These are phyloP conservation scores for Lates japonicus DNA, from an alignment of 2,797 vertebrate species.

Conservation along the genomic window DNA sequence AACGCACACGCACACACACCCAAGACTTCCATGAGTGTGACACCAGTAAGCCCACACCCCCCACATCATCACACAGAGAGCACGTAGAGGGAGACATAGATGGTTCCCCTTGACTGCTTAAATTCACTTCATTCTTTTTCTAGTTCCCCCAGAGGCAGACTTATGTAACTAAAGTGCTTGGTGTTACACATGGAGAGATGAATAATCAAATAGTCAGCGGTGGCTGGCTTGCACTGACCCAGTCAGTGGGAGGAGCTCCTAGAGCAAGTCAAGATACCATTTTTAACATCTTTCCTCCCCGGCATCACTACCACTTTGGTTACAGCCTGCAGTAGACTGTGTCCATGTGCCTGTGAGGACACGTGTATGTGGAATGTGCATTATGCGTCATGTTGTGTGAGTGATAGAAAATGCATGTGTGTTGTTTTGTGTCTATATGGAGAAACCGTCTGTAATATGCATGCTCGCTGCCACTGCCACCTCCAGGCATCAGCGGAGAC, in stretches of 20 bases:
- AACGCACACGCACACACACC: neutral
- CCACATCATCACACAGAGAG: slow-evolving; percentile 53
- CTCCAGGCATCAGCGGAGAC: slow-evolving; percentile 59
- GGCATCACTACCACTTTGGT: slow-evolving; percentile 5
- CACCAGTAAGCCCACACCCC: slow-evolving; percentile 35
- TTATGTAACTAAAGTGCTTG: slow-evolving; percentile 80
- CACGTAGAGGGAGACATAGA: slow-evolving; percentile 48
- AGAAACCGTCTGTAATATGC: neutral
- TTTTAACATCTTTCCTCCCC: slow-evolving; percentile 31
- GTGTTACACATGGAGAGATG: slow-evolving; percentile 74
- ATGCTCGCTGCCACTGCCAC: slow-evolving; percentile 51
- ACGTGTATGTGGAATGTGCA: slow-evolving; percentile 42
- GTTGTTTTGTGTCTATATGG: neutral
- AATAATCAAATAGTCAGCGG: slow-evolving; percentile 76
- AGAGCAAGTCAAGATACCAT: slow-evolving; percentile 19
- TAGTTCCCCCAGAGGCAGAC: slow-evolving; percentile 66
- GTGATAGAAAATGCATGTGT: neutral
- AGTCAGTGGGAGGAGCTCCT: slow-evolving; percentile 65
- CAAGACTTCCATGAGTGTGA: slow-evolving; percentile 17
- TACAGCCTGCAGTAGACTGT: slow-evolving; percentile 13
- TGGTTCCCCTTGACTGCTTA: slow-evolving; percentile 62
- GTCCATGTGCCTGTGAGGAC: slow-evolving; percentile 15
- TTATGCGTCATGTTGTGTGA: neutral
- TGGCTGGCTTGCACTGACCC: slow-evolving; percentile 56
- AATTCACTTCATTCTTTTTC: slow-evolving; percentile 73